Conservation (phyloP, 2,797 vertebrate species). For the Micromesistius poutassou region DNA sequence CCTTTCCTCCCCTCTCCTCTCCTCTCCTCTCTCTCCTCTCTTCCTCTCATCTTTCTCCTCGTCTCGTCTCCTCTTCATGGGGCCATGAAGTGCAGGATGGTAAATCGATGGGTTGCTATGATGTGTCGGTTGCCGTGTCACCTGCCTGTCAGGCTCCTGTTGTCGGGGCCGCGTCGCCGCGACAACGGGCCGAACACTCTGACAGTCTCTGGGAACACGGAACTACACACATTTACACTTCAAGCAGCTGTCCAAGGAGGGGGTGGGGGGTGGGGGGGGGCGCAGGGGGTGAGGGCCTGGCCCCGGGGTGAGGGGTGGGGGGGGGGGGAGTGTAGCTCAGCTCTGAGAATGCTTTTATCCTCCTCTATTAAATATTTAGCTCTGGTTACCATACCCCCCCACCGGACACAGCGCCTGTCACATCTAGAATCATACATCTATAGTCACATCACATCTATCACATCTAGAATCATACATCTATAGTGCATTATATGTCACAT, state of each 20-base stretch:
- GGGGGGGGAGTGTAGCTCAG: conserved; percentile 54
- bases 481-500: background rate
- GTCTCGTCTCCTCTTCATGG: conserved; percentile 29
- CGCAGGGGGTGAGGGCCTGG: no score
- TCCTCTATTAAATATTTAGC: conserved; percentile 79
- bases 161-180: conserved; percentile 80
- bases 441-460: conserved; percentile 3
- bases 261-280: conserved; percentile 65
- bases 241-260: conserved; percentile 74
- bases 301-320: background rate
- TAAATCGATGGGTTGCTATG: conserved; percentile 99
- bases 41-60: conserved; percentile 34
- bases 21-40: no score
- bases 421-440: conserved; percentile 4
- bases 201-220: conserved; percentile 90
- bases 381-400: conserved; percentile 66
- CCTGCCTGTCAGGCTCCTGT: conserved; percentile 97
- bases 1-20: background rate
- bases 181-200: conserved; percentile 92
- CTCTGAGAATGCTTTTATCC: conserved; percentile 71
- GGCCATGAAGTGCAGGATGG: conserved; percentile 36
- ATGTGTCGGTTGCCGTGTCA: conserved; percentile 92
- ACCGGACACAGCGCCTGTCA: conserved; percentile 18
- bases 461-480: conserved; percentile 4
- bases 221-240: conserved; percentile 96